These are phyloP conservation scores for Parus major DNA, from an alignment of 2,113 vertebrate genomes.

Conservation along the genomic window DNA sequence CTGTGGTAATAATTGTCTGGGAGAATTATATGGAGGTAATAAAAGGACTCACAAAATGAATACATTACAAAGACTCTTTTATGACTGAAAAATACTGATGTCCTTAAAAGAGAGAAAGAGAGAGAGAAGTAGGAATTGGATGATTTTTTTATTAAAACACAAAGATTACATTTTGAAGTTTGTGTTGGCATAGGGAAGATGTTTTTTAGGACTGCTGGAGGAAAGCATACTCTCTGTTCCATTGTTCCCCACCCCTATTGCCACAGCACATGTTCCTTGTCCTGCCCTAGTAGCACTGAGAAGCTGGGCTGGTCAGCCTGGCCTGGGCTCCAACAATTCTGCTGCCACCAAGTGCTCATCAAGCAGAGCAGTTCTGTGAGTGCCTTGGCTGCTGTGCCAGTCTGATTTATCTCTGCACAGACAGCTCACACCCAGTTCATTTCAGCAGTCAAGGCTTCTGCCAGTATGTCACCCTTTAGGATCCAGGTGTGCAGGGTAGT, in stretches of 20 bases:
- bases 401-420: background rate
- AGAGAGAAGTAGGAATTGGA: background rate
- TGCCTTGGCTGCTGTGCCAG: background rate
- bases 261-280: background rate
- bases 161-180: background rate
- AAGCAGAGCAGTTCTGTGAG: background rate
- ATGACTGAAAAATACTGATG: conserved; percentile 37
- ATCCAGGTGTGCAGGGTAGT: background rate
- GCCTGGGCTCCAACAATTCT: background rate
- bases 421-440: background rate
- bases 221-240: background rate
- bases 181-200: background rate
- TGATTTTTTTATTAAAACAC: conserved; percentile 4
- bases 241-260: background rate
- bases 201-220: background rate
- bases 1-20: conserved; percentile 51
- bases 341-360: background rate
- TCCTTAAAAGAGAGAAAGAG: background rate
- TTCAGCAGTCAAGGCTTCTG: background rate
- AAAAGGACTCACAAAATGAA: conserved; percentile 51
- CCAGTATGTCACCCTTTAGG: background rate
- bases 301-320: background rate
- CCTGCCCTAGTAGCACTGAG: background rate
- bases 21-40: conserved; percentile 50
- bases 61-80: conserved; percentile 45